Base-by-base conservation (phyloP, 2,888 invertebrate genomes). In the Catonia carolina region DNA sequence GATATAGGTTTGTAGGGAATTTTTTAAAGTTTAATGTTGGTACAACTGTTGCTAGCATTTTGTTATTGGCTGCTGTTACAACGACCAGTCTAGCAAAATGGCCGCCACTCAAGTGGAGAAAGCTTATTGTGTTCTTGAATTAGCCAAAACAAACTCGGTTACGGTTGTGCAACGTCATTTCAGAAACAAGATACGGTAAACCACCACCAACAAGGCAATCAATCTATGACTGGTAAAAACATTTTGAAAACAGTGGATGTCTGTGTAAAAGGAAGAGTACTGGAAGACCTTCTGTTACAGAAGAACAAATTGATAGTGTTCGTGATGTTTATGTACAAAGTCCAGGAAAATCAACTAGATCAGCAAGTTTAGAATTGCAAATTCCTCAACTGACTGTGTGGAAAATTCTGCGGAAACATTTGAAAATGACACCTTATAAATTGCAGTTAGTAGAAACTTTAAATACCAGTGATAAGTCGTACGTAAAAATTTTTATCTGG, bases 151-250 rank as follows among this genome's bases (percentile, higher is more conserved):
- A 53, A 53, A 53, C 53, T 39, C 12, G 35, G 53, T 53, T 53
- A 39, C 37, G 17, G 39, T 53, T 39, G 53, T 53, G 22, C 53
- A 53, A 39, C 39, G 39, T 39, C 39, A 39, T 53, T 53, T 53
- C 53, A 39, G 53, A n/a, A 53, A 53, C 22, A 53, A 53, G 39
- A 53, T 50, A 53, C 22, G 53, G 53, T 53, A 53, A 53, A 53
- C 39, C 39, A 53, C 53, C 53, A 53, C 53, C 39, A 53, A 53
- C 37, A 53, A 53, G 51, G 39, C 37, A 53, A 53, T 53, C 53
- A 53, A 39, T 53, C 37, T 53, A 53, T 53, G 53, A 53, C 53
- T 53, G 39, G 39, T 18, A 53, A 39, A 36, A 53, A 53, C 41
- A 22, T 37, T 53, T 53, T 53, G 39, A 53, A 53, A 53, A 37